Evolutionary conservation across 2,888 invertebrate species (phyloP).

Genomic region (Sylvicola cinctus): DNA sequence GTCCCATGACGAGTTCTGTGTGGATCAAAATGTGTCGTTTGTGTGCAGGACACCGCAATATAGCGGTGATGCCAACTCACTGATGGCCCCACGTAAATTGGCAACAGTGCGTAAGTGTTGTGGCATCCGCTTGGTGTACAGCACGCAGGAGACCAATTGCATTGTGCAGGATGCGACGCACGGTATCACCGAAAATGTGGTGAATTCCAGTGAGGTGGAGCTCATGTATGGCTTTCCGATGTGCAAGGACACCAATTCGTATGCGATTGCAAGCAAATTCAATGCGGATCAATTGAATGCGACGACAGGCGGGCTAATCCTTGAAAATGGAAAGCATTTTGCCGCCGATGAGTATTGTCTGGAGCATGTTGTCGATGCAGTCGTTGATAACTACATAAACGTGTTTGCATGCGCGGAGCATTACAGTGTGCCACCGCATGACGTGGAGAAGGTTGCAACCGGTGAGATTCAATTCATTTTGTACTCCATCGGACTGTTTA

Average conservation of each 20-base stretch:
- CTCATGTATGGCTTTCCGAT: conserved; percentile 32
- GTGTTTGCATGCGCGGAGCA: conserved; percentile 41
- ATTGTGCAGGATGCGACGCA: conserved; percentile 21
- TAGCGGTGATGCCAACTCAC: conserved; percentile 11
- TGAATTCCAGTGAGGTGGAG: conserved; percentile 18
- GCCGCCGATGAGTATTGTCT: conserved; percentile 11
- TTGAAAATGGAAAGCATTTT: conserved; percentile 24
- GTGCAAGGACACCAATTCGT: conserved; percentile 28
- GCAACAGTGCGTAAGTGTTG: conserved; percentile 44
- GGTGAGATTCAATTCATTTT: conserved; percentile 42
- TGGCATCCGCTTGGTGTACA: conserved; percentile 38
- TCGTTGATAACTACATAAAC: conserved; percentile 26
- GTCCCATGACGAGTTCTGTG: conserved; percentile 40
- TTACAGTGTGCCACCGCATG: conserved; percentile 20
- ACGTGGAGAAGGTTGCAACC: no score
- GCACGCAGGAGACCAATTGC: conserved; percentile 31
- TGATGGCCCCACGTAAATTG: conserved; percentile 13
- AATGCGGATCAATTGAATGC: conserved; percentile 27
- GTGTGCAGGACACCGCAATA: conserved; percentile 31
- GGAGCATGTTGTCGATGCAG: conserved; percentile 9
- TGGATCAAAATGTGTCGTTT: conserved; percentile 41
- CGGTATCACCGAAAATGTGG: conserved; percentile 9
- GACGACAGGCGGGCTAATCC: conserved; percentile 30
- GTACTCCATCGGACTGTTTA: conserved; percentile 56
- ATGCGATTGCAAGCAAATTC: conserved; percentile 36